phyloP scores from a whole-genome alignment of 64 coral and sea anemone genomes.

The Stylophora pistillata region DNA sequence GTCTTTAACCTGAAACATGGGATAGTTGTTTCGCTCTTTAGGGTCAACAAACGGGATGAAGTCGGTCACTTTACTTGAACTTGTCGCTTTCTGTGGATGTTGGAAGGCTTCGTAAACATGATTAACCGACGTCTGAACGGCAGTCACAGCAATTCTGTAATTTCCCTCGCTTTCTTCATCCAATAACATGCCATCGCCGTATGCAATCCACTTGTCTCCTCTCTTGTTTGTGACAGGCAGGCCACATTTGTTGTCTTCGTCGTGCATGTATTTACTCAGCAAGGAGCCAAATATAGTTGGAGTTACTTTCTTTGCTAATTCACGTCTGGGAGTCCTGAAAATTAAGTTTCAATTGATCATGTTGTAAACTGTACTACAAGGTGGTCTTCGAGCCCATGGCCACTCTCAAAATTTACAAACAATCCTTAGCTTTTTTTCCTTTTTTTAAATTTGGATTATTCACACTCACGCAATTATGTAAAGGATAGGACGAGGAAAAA shows the following conservation, averaged over 20 bases:
- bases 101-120: constrained; percentile 29
- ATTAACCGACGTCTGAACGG: constrained; percentile 35
- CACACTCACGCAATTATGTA: too few relatives aligned
- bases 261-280: constrained; percentile 67
- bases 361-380: too few relatives aligned
- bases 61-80: constrained; percentile 23
- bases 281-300: constrained; percentile 20
- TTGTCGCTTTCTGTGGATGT: background rate
- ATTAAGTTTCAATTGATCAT: background rate
- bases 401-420: too few relatives aligned
- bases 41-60: constrained; percentile 57
- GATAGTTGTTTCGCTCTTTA: constrained; percentile 35
- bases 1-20: constrained; percentile 35
- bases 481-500: too few relatives aligned
- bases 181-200: constrained; percentile 58
- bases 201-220: constrained; percentile 62
- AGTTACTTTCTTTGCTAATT: constrained; percentile 30
- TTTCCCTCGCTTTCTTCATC: constrained; percentile 41
- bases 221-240: constrained; percentile 42
- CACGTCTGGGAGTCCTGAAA: constrained; percentile 53
- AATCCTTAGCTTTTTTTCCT: too few relatives aligned
- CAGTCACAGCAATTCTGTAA: constrained; percentile 23
- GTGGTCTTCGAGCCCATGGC: too few relatives aligned
- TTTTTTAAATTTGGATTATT: too few relatives aligned
- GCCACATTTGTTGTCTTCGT: constrained; percentile 58